Percentiles rank a stretch among this genome's conserved stretches.
phyloP scores from a whole-genome alignment of 2,797 vertebrate genomes.

The Cuculus canorus region DNA sequence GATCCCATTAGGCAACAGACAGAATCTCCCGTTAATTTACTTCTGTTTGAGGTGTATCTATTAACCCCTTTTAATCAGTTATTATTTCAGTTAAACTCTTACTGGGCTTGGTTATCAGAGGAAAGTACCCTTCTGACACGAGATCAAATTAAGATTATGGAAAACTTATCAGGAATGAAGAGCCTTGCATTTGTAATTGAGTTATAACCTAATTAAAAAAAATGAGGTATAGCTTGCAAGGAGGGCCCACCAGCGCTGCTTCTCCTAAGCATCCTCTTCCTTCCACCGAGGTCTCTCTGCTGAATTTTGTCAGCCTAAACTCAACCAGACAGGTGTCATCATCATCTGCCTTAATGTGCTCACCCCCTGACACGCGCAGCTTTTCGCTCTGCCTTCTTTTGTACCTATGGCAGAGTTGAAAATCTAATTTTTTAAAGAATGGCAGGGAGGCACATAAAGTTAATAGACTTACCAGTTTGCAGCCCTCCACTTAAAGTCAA shows the following conservation, averaged over 20 bases:
- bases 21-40: slow-evolving; percentile 56
- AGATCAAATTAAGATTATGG: slow-evolving; percentile 67
- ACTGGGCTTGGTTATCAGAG: slow-evolving; percentile 42
- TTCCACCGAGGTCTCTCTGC: not conserved
- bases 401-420: not conserved
- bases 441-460: slow-evolving; percentile 23
- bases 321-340: slow-evolving; percentile 65
- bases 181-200: slow-evolving; percentile 34
- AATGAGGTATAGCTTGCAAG: not conserved
- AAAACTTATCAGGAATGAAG: slow-evolving; percentile 49
- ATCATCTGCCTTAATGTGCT: slow-evolving; percentile 15
- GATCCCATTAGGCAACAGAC: slow-evolving; percentile 69
- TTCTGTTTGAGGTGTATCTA: slow-evolving; percentile 67
- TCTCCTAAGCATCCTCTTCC: not conserved
- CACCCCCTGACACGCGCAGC: not conserved
- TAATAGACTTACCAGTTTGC: slow-evolving; percentile 40
- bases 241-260: not conserved
- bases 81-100: slow-evolving; percentile 61
- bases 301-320: slow-evolving; percentile 66
- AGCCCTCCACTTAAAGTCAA: not conserved
- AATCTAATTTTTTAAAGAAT: slow-evolving; percentile 34
- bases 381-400: not conserved
- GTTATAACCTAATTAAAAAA: slow-evolving; percentile 51
- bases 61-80: slow-evolving; percentile 74
- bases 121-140: slow-evolving; percentile 46